Conservation (phyloP, 37 sponge, comb jelly and placozoan genomes). For the Theonella swinhoei region DNA sequence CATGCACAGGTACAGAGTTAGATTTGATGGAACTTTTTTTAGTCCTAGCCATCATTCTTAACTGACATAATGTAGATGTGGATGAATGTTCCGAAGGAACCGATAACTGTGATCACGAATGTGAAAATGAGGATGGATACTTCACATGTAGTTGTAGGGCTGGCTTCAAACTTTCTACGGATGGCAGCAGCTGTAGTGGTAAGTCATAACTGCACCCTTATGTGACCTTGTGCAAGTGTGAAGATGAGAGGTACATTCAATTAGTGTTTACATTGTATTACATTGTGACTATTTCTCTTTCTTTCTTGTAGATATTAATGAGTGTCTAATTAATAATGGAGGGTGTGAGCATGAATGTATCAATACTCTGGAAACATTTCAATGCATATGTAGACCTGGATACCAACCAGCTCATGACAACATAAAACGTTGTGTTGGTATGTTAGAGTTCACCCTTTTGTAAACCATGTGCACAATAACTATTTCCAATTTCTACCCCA, state of each 20-base stretch:
- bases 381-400: background rate
- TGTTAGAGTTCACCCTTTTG: no score
- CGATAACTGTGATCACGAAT: background rate
- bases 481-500: no score
- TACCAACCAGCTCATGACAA: no score
- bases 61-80: background rate
- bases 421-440: no score
- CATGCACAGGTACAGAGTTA: conserved; percentile 10
- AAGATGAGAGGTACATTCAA: background rate
- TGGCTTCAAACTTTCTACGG: background rate
- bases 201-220: background rate
- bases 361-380: background rate
- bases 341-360: background rate
- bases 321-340: background rate
- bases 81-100: background rate
- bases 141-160: background rate
- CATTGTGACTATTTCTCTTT: no score
- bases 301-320: background rate
- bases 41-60: background rate
- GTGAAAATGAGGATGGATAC: background rate
- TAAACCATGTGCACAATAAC: no score
- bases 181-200: background rate
- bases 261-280: background rate
- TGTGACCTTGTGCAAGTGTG: no score
- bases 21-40: background rate